Base-by-base conservation (phyloP, 2,797 vertebrate genomes). In the Phrynocephalus guinanensis region DNA sequence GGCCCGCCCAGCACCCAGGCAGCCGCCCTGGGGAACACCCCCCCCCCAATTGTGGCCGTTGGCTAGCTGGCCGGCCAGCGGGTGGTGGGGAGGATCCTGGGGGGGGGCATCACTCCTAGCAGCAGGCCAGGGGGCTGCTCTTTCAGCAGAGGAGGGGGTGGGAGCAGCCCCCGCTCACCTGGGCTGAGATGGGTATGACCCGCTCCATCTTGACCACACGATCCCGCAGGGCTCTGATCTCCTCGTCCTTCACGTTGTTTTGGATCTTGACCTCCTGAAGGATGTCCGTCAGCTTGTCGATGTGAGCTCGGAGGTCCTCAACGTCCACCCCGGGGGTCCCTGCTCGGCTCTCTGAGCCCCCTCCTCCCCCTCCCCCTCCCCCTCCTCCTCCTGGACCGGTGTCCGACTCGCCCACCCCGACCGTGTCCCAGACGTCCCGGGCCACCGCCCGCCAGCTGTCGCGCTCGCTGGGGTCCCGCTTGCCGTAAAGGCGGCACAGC, bases 241-340 rank as follows among this genome's bases (percentile, higher is more conserved):
- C 98, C 11, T 98, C 97, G 16, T 98, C 98, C 95, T 99, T 98
- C 97, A 97, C 97, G 96, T 98, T 98, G 95, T 98, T 98, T 94
- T 99, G 98, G 76, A 98, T 93, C 93, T 98, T 98, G 89, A 99
- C 98, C 84, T 99, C 98, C 95, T 98, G 97, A 73, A 99, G 92
- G 22, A 98, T 98, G 56, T 98, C 98, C 0, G 98, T 98, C 92
- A 99, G 97, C 92, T 98, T 98, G 83, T 98, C 97, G 3, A 99
- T 98, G 92, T 99, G 98, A 0, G 97, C 98, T 80, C 97, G 98
- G 87, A 99, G 96, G 87, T 98, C 97, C 0, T 97, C 97, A n/a
- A 97, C 95, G 2, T 97, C 96, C 0, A 92, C 90, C 5, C 28
- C 94, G 85, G 95, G 73, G 73, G 63, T 72, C 73, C 94, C 0